Base-by-base conservation (phyloP, 2,797 vertebrate genomes). In the Borostomias antarcticus region DNA sequence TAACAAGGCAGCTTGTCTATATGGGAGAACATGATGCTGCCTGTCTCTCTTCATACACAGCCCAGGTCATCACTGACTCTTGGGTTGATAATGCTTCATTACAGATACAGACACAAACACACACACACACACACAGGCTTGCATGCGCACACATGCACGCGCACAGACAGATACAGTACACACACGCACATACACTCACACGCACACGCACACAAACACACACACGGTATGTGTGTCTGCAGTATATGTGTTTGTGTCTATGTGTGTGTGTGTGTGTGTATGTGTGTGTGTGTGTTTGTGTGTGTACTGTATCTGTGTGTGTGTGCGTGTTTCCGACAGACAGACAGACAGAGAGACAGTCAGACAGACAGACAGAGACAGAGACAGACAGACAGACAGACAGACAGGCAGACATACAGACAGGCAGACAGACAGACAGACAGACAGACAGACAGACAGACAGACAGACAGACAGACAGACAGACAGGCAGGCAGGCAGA, bases 211-310 rank as follows among this genome's bases (percentile, higher is more conserved):
- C 3, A 21, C 23, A 53, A 21, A 11, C 8, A 26, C 52, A 54
- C 0, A 30, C 17, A 47, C 26, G 30, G 72, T 70, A 83, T 29
- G 60, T 48, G 29, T 48, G 45, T 48, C 29, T 48, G 45, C 30
- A 25, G 28, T 30, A n/a, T 19, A 26, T 13, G 62, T 51, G 33
- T 35, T 19, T 51, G 47, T 6, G 48, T 63, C n/a, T n/a, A 83
- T 29, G 60, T 48, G 29, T 48, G 45, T 48, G 29, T 48, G 45
- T 50, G 40, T 63, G 47, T 51, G 28, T 30, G 28, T 19, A 26
- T 13, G 62, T 51, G 33, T 35, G 29, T 51, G 47, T 6, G 48
- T 63, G 28, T 35, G 61, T 32, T 19, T 32, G 60, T 48, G 26
- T 48, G 59, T 62, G 60, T 50, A 26, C 40, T 43, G 40, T 17